Evolutionary conservation across 1,140 invertebrate species (phyloP), one percentile per base, ranked within the genome.

Genomic region (Episyrphus balteatus): DNA sequence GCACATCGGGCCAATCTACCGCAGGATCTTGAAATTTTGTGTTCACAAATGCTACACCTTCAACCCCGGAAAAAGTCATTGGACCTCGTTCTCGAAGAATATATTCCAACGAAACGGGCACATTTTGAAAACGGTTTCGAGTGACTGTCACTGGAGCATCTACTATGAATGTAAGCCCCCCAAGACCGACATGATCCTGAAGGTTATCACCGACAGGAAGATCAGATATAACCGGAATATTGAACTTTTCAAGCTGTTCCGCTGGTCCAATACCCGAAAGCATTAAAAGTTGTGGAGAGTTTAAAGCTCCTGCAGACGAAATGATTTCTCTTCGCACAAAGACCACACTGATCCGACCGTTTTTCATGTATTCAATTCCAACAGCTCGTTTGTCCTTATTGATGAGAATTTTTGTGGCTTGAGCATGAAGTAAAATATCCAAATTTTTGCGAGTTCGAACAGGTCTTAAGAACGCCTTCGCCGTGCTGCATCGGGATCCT

Each of bases 271-370:
- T 77, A 0, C 92, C 92, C 15, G 87, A 92, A 1, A 93, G 57
- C 87, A 93, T 92, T 13, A 95, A 73, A n/a, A 95, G 53, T 49
- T 91, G 86, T 1, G 89, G 87, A 3, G 82, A 81, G 31, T 83
- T 81, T 12, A 92, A 77, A 0, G 88, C 79, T 1, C 90, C 90
- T 0, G 86, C 84, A 1, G 85, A 88, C 39, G 89, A 65, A 2
- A 93, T 77, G 0, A 92, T 77, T 67, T 92, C 89, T 32, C 80
- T 75, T 30, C 80, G 74, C 0, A 84, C 84, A 48, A 76, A 71
- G 0, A 86, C 82, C 12, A 76, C 70, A 33, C 82, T 73, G 21
- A 71, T 76, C 37, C 73, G 73, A 5, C 82, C 80, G 19, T 83
- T 73, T 32, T 81, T 73, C 3, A 81, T 57, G 44, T 86, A 89